These are phyloP conservation scores for Aplysina aerophoba DNA, from an alignment of 37 sponge, comb jelly and placozoan genomes.

Conservation along the genomic window DNA sequence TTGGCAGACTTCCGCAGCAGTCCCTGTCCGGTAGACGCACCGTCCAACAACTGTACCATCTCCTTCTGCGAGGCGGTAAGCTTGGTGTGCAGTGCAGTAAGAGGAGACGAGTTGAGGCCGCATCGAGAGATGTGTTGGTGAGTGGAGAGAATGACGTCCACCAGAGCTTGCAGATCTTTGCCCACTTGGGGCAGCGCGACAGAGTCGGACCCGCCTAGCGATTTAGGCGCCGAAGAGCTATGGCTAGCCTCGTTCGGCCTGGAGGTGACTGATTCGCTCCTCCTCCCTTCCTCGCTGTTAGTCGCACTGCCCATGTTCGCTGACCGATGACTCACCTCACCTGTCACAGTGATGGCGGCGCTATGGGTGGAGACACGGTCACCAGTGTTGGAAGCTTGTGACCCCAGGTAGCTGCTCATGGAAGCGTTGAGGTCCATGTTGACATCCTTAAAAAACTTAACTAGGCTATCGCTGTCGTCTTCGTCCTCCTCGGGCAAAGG, in stretches of 20 bases:
- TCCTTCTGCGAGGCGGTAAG: background rate
- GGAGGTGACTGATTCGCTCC: background rate
- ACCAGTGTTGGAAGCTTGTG: background rate
- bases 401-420: constrained; percentile 3
- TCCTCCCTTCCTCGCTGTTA: background rate
- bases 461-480: background rate
- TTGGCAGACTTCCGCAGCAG: constrained; percentile 4
- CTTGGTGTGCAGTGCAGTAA: background rate
- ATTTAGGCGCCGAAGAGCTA: background rate
- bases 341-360: background rate
- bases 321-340: background rate
- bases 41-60: background rate
- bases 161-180: background rate
- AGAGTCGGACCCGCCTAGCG: background rate
- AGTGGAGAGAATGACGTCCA: background rate
- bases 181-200: background rate
- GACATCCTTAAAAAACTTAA: background rate
- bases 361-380: background rate
- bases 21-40: background rate
- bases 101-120: background rate
- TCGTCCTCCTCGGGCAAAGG: constrained; percentile 17
- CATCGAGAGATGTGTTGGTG: background rate
- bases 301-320: background rate
- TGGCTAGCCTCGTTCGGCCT: background rate
- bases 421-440: constrained; percentile 5